A percentile compares a stretch with the other conserved stretches of the same genome.
Evolutionary conservation across 1,140 invertebrate species (phyloP).

Genomic region (Dolichoris vasculosae): DNA sequence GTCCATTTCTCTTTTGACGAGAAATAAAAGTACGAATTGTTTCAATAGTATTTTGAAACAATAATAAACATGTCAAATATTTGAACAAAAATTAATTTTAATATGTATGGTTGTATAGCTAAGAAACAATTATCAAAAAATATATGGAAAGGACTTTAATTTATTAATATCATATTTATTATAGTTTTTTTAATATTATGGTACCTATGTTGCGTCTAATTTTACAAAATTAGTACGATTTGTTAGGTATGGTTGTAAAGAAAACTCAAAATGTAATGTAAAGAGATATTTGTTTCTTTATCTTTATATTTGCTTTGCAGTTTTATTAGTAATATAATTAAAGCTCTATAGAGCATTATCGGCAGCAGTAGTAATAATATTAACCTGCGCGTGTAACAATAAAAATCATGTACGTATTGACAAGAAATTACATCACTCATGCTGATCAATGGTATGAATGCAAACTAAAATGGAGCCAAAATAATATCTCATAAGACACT

Average conservation of each 20-base stretch:
- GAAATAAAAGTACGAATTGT: neutral
- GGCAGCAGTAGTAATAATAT: slow-evolving; percentile 4
- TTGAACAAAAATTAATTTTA: neutral
- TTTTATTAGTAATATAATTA: neutral
- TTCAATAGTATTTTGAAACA: neutral
- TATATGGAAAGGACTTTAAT: slow-evolving; percentile 9
- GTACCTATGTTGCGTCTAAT: neutral
- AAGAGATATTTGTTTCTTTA: neutral
- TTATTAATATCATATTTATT: slow-evolving; percentile 34
- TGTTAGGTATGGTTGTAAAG: slow-evolving; percentile 7
- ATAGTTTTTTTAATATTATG: slow-evolving; percentile 8
- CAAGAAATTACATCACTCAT: slow-evolving; percentile 5
- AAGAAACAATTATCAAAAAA: neutral
- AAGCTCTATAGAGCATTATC: slow-evolving; percentile 4
- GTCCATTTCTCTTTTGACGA: neutral
- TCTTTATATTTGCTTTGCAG: neutral
- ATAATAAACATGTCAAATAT: neutral
- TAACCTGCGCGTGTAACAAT: neutral
- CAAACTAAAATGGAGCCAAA: neutral
- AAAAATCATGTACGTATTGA: slow-evolving; percentile 17
- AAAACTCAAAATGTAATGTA: neutral
- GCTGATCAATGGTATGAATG: neutral
- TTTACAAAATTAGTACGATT: slow-evolving; percentile 1
- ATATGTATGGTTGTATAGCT: slow-evolving; percentile 18
- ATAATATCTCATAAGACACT: slow-evolving; percentile 13